phyloP scores from a whole-genome alignment of 2,888 invertebrate species.

The Erebia epiphron region DNA sequence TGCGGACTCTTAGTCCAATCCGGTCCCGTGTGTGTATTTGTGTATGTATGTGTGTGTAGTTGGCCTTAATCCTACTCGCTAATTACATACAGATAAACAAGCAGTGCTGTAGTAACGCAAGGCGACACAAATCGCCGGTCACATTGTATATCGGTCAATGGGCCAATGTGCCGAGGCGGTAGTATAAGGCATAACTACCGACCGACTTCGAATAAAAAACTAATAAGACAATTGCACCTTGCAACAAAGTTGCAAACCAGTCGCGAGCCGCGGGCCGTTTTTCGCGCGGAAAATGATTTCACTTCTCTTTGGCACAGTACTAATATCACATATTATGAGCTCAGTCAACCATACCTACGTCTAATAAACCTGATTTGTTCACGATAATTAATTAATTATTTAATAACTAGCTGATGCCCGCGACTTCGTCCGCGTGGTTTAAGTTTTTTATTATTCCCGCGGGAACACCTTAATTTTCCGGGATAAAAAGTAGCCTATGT shows the following conservation, averaged over 20 bases:
- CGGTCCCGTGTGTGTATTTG: too few relatives aligned
- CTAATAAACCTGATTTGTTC: not conserved
- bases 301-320: not conserved
- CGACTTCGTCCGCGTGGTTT: too few relatives aligned
- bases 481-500: too few relatives aligned
- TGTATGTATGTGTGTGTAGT: too few relatives aligned
- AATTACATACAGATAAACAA: too few relatives aligned
- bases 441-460: too few relatives aligned
- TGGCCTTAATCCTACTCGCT: too few relatives aligned
- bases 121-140: not conserved
- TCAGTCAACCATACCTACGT: not conserved
- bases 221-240: constrained; percentile 58
- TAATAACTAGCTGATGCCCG: too few relatives aligned
- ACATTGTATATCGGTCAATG: constrained; percentile 49
- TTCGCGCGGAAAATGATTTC: constrained; percentile 37
- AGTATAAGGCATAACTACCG: constrained; percentile 41
- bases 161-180: constrained; percentile 52
- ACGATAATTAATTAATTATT: too few relatives aligned
- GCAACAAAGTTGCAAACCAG: constrained; percentile 73
- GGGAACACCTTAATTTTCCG: too few relatives aligned
- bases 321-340: not conserved
- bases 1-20: not conserved
- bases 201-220: constrained; percentile 58
- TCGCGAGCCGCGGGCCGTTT: constrained; percentile 52
- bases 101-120: not conserved